Evolutionary conservation across 2,888 invertebrate species (phyloP), one percentile per base, ranked within the genome.

Genomic region (Axea sp.): DNA sequence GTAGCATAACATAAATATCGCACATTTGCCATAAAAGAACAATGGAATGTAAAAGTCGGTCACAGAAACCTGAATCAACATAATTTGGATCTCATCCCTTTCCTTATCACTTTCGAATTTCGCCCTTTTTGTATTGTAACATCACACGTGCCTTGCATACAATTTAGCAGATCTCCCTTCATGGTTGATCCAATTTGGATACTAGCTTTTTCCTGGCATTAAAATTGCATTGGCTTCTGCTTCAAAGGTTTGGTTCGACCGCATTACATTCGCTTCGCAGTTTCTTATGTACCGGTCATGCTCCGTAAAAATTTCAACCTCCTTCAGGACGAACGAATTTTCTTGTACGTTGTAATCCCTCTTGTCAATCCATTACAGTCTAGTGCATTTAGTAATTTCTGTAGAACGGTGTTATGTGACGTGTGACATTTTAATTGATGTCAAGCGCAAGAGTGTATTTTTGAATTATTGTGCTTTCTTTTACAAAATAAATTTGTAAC

Each of bases 171-270:
- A 41, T 33, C 33, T 17, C 35, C 49, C 47, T 59, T 49, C 60
- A 67, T 68, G 59, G 55, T 57, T 77, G 80, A 83, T 83, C 82
- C 81, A 81, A 82, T 82, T 82, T 82, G 80, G 68, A 71, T 49
- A 51, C 62, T 59, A 47, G 62, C 65, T 59, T 47, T 60, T 71
- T 73, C 51, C 75, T 76, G 74, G 80, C 76, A 81, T 82, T 82
- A 80, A 78, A 79, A 79, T 76, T 68, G 75, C 65, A 75, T 77
- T 77, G 80, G 78, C 81, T 80, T 82, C 81, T 71, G 73, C 35
- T 55, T 77, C 75, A 60, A 74, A 75, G 77, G 76, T 69, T 78
- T 53, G 72, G 35, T 47, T 76, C 64, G 75, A 78, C 62, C 59
- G 67, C 74, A 45, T 77, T 78, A 41, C 74, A 53, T 33, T 43